phyloP scores from a whole-genome alignment of 2,888 invertebrate species.

The Cetonia aurata region DNA sequence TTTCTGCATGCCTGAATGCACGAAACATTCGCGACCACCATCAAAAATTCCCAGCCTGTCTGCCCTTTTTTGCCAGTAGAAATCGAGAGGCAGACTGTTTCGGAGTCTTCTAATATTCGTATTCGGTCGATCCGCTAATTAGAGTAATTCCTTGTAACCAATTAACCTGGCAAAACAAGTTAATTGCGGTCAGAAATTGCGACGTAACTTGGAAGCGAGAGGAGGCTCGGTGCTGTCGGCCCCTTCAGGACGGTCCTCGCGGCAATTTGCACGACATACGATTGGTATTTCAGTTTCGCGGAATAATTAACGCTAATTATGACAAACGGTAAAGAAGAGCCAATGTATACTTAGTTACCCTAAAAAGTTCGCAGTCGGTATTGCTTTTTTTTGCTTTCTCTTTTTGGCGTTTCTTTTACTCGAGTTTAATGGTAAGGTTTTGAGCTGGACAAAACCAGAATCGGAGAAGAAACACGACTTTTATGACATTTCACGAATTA shows the following conservation, averaged over 20 bases:
- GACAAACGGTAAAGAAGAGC: conserved; percentile 5
- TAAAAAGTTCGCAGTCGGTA: not conserved
- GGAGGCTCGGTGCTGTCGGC: conserved; percentile 6
- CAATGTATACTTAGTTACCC: not conserved
- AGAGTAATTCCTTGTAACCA: conserved; percentile 49
- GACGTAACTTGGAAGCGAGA: conserved; percentile 19
- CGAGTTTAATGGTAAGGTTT: conserved; percentile 3
- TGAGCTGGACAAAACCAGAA: not conserved
- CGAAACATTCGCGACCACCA: conserved; percentile 40
- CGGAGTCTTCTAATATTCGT: conserved; percentile 42
- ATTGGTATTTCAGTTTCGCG: conserved; percentile 40
- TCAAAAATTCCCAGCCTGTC: conserved; percentile 37
- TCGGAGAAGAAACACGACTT: not conserved
- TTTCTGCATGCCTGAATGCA: conserved; percentile 35
- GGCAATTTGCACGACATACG: conserved; percentile 45
- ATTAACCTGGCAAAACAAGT: conserved; percentile 45
- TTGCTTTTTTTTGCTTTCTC: conserved; percentile 3
- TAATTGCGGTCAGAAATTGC: conserved; percentile 42
- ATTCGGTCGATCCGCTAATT: conserved; percentile 44
- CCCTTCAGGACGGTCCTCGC: conserved; percentile 1
- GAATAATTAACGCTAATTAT: conserved; percentile 42
- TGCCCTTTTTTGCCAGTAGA: conserved; percentile 27
- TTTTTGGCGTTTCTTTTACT: conserved; percentile 3
- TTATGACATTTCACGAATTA: conserved; percentile 20
- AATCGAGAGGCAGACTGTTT: conserved; percentile 30